phyloP scores from a whole-genome alignment of 2,888 invertebrate species.

The Troglohyphantes excavatus region DNA sequence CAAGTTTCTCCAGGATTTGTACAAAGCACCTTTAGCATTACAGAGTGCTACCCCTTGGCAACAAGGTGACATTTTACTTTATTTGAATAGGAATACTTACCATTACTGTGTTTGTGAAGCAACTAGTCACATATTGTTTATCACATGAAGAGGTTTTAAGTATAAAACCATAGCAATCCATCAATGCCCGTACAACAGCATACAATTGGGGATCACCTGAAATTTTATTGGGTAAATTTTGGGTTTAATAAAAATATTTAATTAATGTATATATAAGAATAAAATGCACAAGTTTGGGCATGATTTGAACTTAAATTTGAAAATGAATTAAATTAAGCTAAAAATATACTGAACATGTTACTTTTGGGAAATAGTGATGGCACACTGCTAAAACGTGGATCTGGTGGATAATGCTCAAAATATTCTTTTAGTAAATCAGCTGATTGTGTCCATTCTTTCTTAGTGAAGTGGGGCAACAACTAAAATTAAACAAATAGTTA shows the following conservation, averaged over 20 bases:
- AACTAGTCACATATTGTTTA: neutral
- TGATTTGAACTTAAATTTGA: neutral
- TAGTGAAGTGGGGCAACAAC: conserved; percentile 20
- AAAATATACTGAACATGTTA: neutral
- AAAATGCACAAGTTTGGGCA: too few relatives aligned
- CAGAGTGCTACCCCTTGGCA: too few relatives aligned
- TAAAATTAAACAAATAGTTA: neutral
- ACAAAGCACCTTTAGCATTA: too few relatives aligned
- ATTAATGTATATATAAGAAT: too few relatives aligned
- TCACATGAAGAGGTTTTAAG: neutral
- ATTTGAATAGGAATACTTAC: neutral
- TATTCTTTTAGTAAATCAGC: conserved; percentile 2
- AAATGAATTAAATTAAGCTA: too few relatives aligned
- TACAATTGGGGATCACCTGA: conserved; percentile 24
- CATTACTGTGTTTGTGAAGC: conserved; percentile 31
- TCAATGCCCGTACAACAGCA: conserved; percentile 16
- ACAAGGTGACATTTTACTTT: too few relatives aligned
- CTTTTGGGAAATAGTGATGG: conserved; percentile 24
- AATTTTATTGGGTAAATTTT: neutral
- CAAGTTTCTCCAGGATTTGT: too few relatives aligned
- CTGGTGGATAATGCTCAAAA: neutral
- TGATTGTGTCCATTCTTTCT: conserved; percentile 33
- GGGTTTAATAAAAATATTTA: neutral
- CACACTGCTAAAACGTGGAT: too few relatives aligned
- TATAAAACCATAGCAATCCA: neutral